Base-by-base conservation (phyloP, 2,113 vertebrate species). In the Turnix velox region DNA sequence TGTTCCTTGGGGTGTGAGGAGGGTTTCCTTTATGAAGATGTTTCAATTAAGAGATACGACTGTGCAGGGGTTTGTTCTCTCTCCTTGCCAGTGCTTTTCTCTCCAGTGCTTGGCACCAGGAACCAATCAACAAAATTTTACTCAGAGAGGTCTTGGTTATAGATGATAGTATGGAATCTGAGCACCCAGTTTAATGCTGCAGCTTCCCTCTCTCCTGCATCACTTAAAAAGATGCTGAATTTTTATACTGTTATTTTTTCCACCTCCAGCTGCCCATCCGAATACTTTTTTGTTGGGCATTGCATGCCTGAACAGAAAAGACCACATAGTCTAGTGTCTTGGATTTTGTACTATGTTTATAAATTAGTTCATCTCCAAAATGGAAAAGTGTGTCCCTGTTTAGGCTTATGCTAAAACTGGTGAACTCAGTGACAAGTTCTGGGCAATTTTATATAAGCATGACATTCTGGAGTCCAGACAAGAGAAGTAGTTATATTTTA, bases 111-210 rank as follows among this genome's bases (percentile, higher is more conserved):
- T 46, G 25, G 48, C 37, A 43, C 10, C 3, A 10, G 74, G 42
- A 74, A 18, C 40, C 43, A 6, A 51, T 20, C 15, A 67, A 30
- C 5, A 35, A 9, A 52, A 48, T 58, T 43, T 7, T 33, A 8
- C 2, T 72, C 6, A 6, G 30, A 48, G 37, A 33, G 30, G 7
- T 19, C 81, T 87, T 59, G 37, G 19, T 58, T 37, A 25, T 3
- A 13, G 61, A 30, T 2, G 0, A 3, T 35, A 19, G 43, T 0
- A 0, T 43, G 31, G 37, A 61, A 66, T 27, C 46, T 59, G 55
- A 61, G 45, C 10, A 14, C 31, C 15, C 18, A n/a, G 24, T 49
- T 42, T 48, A 43, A 16, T 9, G 13, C 51, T 79, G 14, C 28
- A 45, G 24, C 43, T 65, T 51, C 7, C 8, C 7, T 66, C 14